Evolutionary conservation across 1,140 invertebrate genomes (phyloP).

Genomic region (Mactra quadrangularis): DNA sequence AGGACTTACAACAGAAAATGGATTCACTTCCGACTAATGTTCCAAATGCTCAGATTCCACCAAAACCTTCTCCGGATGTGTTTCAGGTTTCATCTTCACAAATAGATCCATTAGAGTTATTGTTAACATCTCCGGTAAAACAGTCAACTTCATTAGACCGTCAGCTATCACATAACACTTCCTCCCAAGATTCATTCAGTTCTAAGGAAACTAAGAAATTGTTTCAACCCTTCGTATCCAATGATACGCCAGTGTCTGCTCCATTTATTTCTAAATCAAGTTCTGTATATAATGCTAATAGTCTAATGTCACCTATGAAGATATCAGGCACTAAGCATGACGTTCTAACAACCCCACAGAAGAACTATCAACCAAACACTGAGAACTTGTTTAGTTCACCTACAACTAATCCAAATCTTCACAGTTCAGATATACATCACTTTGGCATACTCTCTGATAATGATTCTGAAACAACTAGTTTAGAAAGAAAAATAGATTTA

Average conservation of each 20-base stretch:
- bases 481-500: conserved; percentile 27
- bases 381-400: conserved; percentile 48
- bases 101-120: conserved; percentile 29
- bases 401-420: background rate
- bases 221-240: conserved; percentile 49
- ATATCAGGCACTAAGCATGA: background rate
- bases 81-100: background rate
- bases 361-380: conserved; percentile 32
- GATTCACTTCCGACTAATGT: background rate
- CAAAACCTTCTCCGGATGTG: background rate
- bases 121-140: conserved; percentile 25
- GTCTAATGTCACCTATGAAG: conserved; percentile 48
- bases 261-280: conserved; percentile 16
- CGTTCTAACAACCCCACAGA: conserved; percentile 50
- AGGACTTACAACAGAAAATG: conserved; percentile 39
- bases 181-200: background rate
- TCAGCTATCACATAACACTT: conserved; percentile 1
- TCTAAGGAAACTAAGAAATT: conserved; percentile 40
- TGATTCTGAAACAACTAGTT: background rate
- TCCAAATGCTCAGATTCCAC: conserved; percentile 1
- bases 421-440: background rate
- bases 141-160: background rate
- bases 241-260: conserved; percentile 5
- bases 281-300: conserved; percentile 1
- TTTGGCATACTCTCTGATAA: conserved; percentile 27